phyloP scores from a whole-genome alignment of 2,888 invertebrate species.

The Prenolepis imparis region DNA sequence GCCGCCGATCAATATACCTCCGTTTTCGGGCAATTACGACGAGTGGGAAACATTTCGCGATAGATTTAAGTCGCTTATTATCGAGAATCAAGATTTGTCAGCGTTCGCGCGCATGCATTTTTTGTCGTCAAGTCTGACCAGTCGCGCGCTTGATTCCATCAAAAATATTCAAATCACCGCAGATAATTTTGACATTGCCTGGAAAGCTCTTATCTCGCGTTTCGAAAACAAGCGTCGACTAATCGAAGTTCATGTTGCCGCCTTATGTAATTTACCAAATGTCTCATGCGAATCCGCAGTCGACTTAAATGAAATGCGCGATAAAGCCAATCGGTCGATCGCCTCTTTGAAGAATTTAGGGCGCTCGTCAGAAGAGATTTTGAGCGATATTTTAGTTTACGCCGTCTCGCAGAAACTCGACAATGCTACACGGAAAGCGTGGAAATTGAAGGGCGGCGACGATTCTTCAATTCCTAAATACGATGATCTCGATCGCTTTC shows the following conservation, averaged over 20 bases:
- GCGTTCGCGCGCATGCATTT: neutral
- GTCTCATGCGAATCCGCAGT: neutral
- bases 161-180: neutral
- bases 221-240: neutral
- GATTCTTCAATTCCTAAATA: too few relatives aligned
- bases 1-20: neutral
- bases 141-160: neutral
- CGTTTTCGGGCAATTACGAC: neutral
- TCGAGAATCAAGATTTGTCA: neutral
- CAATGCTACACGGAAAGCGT: too few relatives aligned
- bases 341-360: too few relatives aligned
- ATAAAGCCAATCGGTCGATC: too few relatives aligned
- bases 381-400: too few relatives aligned
- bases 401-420: too few relatives aligned
- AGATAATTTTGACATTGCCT: neutral
- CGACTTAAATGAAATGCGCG: neutral
- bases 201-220: neutral
- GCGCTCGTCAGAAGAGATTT: too few relatives aligned
- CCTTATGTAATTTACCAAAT: neutral
- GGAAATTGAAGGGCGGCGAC: too few relatives aligned
- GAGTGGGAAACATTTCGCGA: neutral
- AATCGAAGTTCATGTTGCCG: neutral
- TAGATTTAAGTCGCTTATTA: neutral
- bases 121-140: neutral
- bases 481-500: too few relatives aligned